These are phyloP conservation scores for Deilephila elpenor DNA, from an alignment of 2,888 invertebrate genomes.

Conservation along the genomic window DNA sequence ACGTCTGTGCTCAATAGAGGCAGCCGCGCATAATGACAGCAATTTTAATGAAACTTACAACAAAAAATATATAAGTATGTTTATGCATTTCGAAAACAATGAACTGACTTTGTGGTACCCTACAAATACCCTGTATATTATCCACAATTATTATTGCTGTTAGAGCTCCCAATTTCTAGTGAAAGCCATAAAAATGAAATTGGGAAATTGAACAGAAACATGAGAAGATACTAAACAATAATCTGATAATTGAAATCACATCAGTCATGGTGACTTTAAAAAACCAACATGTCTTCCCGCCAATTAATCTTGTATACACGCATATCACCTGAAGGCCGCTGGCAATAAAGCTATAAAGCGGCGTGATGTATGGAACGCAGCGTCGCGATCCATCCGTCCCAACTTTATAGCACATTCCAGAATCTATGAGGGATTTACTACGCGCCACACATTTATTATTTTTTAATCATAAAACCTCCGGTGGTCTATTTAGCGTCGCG, in stretches of 20 bases:
- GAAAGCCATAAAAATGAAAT: too few relatives aligned
- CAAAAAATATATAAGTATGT: background rate
- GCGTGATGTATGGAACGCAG: constrained; percentile 61
- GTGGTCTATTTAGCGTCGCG: constrained; percentile 58
- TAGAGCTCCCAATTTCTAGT: too few relatives aligned
- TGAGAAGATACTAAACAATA: background rate
- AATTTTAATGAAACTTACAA: background rate
- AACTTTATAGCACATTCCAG: constrained; percentile 55
- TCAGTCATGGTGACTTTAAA: constrained; percentile 11
- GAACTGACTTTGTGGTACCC: too few relatives aligned
- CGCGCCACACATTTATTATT: constrained; percentile 58
- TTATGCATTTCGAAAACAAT: background rate
- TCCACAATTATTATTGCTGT: too few relatives aligned
- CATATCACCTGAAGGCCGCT: constrained; percentile 16
- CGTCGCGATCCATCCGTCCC: constrained; percentile 50
- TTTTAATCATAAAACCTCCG: constrained; percentile 52
- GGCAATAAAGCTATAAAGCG: constrained; percentile 54
- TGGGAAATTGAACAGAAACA: background rate
- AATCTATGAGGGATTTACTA: constrained; percentile 64
- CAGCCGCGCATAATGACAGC: background rate
- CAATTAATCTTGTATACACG: constrained; percentile 28
- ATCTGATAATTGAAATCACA: background rate
- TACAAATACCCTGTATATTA: too few relatives aligned
- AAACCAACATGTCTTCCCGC: constrained; percentile 23
- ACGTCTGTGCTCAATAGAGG: background rate